Percentiles rank a stretch among this genome's conserved stretches.
phyloP scores from a whole-genome alignment of 2,888 invertebrate species.

The Drosophila buzzatii region DNA sequence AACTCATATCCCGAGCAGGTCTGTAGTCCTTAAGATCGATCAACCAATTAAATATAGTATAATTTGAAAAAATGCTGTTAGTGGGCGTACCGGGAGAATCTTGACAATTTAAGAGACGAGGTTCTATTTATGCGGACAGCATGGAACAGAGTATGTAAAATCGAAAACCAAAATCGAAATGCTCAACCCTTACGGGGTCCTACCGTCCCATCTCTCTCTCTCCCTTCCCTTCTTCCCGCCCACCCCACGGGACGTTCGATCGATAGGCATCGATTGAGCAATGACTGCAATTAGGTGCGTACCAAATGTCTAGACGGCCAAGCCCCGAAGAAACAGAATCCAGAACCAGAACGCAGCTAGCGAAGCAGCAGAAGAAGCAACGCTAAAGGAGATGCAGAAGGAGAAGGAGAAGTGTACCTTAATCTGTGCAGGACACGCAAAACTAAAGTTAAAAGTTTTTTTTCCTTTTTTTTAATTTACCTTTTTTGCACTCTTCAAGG shows the following conservation, averaged over 20 bases:
- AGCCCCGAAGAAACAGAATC: conserved; percentile 25
- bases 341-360: conserved; percentile 2
- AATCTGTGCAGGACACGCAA: conserved; percentile 79
- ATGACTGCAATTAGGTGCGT: conserved; percentile 74
- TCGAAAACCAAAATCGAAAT: neutral
- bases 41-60: too few species aligned
- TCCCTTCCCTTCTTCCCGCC: neutral
- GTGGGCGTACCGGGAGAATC: too few species aligned
- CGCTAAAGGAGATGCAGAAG: neutral
- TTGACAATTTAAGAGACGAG: too few species aligned
- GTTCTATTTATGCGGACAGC: too few species aligned
- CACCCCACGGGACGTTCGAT: conserved; percentile 15
- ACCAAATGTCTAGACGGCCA: conserved; percentile 72
- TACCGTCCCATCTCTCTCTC: too few species aligned
- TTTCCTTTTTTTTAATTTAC: neutral
- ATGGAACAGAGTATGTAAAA: too few species aligned
- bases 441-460: conserved; percentile 28
- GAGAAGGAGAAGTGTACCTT: conserved; percentile 34
- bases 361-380: conserved; percentile 10
- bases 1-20: too few species aligned
- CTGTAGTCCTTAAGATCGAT: too few species aligned
- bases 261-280: conserved; percentile 70
- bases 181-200: neutral
- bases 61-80: too few species aligned
- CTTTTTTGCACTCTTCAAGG: conserved; percentile 37